Evolutionary conservation across 2,888 invertebrate species (phyloP), one percentile per base, ranked within the genome.

Genomic region (Drosophila siamana): DNA sequence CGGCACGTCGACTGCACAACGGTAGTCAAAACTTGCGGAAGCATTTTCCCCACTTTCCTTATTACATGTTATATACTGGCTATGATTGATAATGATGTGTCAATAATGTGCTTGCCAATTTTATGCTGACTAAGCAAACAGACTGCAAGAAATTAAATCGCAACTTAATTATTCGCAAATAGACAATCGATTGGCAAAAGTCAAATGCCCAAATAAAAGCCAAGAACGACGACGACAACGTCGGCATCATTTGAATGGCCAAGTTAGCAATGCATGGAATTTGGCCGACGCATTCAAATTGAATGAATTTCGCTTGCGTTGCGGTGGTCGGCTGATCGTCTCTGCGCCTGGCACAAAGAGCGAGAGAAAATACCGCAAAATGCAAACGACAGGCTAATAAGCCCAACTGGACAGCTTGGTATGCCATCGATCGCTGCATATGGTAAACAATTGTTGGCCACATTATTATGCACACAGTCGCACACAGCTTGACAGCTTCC

Each of bases 351-450:
- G 33, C 59, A 52, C 60, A 47, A 54, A 54, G 52, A 46, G 57
- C 38, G 28, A 55, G 56, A 38, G 36, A 24, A 82, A 80, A 81
- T 68, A 64, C 82, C 82, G 79, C 80, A 76, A 80, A 86, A 88
- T 85, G 89, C 89, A 82, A 84, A 85, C 79, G 89, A 89, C 90
- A 90, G 89, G 86, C 89, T 90, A 89, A 89, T 90, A 89, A 89
- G 89, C 84, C 76, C 63, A 66, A 73, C 54, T 73, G 80, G 89
- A 89, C 89, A 87, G 74, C 62, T 84, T 78, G 89, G 90, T 70
- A 90, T 89, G 89, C 74, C 71, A 68, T 38, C 67, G 81, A 67
- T 46, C 68, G 69, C 74, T 82, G 69, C 78, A 81, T 89, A 88
- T 89, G 88, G 82, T 82, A 90, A 89, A 89, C 90, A 90, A 89